A percentile compares a stretch with the other conserved stretches of the same genome.
Conservation (phyloP, 2,888 invertebrate species). For the Eilema sororculum region DNA sequence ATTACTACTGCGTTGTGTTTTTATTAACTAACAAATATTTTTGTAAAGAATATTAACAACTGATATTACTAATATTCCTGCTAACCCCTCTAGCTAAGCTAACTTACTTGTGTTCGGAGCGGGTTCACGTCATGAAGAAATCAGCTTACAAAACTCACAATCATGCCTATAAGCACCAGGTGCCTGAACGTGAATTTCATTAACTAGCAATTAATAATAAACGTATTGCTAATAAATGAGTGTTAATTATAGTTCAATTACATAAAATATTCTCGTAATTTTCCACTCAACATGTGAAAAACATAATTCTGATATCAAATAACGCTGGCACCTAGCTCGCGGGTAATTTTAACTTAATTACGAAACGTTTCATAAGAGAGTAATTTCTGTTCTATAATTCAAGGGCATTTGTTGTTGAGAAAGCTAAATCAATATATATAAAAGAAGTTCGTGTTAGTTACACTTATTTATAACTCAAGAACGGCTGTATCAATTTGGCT, state of each 20-base stretch:
- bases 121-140: too few relatives aligned
- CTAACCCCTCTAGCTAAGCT: too few relatives aligned
- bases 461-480: too few relatives aligned
- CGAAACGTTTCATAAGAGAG: constrained; percentile 28
- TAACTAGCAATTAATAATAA: background rate
- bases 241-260: constrained; percentile 28
- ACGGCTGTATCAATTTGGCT: too few relatives aligned
- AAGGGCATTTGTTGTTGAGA: background rate
- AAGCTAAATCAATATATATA: too few relatives aligned
- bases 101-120: too few relatives aligned
- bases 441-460: too few relatives aligned
- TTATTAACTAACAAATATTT: too few relatives aligned
- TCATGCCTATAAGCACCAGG: background rate
- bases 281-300: constrained; percentile 26
- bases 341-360: constrained; percentile 40
- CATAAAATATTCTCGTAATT: constrained; percentile 31
- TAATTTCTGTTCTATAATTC: constrained; percentile 5
- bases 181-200: background rate
- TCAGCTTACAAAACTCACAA: too few relatives aligned
- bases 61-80: too few relatives aligned
- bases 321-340: constrained; percentile 20
- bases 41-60: too few relatives aligned
- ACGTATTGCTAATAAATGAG: background rate
- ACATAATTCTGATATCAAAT: constrained; percentile 42
- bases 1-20: too few relatives aligned